Percentiles rank a stretch among this genome's conserved stretches.
phyloP scores from a whole-genome alignment of 2,113 vertebrate genomes.

The Laticauda laticaudata region DNA sequence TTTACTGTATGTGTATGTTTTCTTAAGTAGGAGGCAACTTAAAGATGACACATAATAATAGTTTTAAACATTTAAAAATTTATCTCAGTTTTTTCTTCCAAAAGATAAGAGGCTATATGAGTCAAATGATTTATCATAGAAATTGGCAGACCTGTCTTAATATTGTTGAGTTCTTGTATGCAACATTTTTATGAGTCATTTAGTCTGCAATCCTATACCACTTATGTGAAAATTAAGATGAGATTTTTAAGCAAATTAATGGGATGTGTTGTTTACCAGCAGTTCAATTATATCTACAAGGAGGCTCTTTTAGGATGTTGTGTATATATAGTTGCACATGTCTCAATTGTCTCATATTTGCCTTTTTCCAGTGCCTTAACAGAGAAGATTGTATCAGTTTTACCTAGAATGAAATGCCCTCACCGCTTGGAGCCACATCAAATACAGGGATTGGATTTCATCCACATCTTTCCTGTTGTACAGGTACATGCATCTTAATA shows the following conservation, averaged over 20 bases:
- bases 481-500: constrained; percentile 76
- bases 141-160: neutral
- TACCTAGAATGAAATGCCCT: constrained; percentile 97
- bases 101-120: neutral
- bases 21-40: neutral
- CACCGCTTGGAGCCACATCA: constrained; percentile 96
- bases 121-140: neutral
- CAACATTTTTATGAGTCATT: neutral
- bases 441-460: constrained; percentile 97
- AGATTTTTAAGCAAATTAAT: neutral
- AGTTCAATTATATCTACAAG: constrained; percentile 39
- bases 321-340: neutral
- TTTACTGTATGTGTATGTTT: neutral
- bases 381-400: constrained; percentile 95
- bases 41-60: neutral
- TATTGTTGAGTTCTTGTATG: neutral
- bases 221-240: neutral
- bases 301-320: constrained; percentile 36
- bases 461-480: constrained; percentile 96
- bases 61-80: neutral
- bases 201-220: neutral
- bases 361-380: constrained; percentile 82
- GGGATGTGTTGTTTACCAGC: neutral
- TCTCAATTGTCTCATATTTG: neutral
- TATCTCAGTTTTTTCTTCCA: neutral